These are phyloP conservation scores for Drosophila stalkeri DNA, from an alignment of 2,888 invertebrate genomes.

Conservation along the genomic window DNA sequence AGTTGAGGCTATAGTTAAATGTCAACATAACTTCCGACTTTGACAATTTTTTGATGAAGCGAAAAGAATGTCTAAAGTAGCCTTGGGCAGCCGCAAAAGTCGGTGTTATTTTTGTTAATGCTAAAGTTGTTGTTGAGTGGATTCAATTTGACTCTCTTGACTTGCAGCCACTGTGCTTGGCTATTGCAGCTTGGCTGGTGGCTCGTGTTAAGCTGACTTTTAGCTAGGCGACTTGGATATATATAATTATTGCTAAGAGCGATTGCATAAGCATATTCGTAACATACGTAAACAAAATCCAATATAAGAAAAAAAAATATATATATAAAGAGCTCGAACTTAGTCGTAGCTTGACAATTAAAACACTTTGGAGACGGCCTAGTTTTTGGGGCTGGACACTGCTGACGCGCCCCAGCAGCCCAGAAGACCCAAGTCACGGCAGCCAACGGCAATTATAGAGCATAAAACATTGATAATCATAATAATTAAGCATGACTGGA, in stretches of 20 bases:
- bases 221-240: slow-evolving; percentile 61
- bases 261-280: slow-evolving; percentile 63
- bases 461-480: slow-evolving; percentile 82
- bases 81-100: not conserved
- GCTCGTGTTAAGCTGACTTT: slow-evolving; percentile 61
- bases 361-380: slow-evolving; percentile 20
- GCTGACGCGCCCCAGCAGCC: slow-evolving; percentile 60
- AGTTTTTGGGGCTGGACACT: slow-evolving; percentile 25
- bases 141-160: not conserved
- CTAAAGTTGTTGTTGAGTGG: not conserved
- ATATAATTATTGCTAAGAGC: slow-evolving; percentile 57
- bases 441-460: slow-evolving; percentile 78
- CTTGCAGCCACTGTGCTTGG: slow-evolving; percentile 14
- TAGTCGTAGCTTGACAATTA: slow-evolving; percentile 11
- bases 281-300: slow-evolving; percentile 36
- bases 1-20: not conserved
- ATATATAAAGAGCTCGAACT: not conserved
- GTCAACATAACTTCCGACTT: slow-evolving; percentile 10
- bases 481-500: slow-evolving; percentile 80
- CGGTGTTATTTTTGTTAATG: not conserved
- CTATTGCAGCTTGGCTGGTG: slow-evolving; percentile 13
- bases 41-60: not conserved
- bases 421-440: slow-evolving; percentile 61
- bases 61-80: not conserved
- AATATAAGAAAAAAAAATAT: not conserved